phyloP scores from a whole-genome alignment of 1,140 invertebrate species.

The Chironomus tepperi region DNA sequence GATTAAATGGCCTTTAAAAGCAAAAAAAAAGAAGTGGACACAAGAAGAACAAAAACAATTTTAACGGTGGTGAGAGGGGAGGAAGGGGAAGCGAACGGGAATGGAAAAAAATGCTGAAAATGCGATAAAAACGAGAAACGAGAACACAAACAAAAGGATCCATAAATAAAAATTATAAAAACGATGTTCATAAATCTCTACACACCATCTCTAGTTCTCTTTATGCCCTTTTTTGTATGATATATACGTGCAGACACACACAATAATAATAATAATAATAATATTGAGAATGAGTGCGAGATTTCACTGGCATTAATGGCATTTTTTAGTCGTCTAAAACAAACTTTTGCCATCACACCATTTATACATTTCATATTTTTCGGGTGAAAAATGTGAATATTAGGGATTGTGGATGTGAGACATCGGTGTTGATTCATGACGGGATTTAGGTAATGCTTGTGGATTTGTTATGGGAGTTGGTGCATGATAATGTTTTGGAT shows the following conservation, averaged over 20 bases:
- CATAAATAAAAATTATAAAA: conserved; percentile 24
- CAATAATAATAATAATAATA: no score
- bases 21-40: neutral
- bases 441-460: no score
- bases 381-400: no score
- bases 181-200: conserved; percentile 22
- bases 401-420: no score
- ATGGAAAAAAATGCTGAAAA: conserved; percentile 16
- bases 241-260: no score
- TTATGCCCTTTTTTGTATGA: neutral
- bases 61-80: neutral
- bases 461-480: no score
- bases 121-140: conserved; percentile 5
- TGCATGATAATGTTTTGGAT: no score
- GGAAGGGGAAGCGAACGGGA: neutral
- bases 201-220: neutral
- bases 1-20: conserved; percentile 21
- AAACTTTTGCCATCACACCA: no score
- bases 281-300: no score
- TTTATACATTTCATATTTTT: no score
- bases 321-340: neutral
- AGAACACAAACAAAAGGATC: conserved; percentile 18
- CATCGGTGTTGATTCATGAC: no score
- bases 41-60: neutral
- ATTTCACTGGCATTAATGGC: neutral